phyloP scores from a whole-genome alignment of 2,113 vertebrate species.

The Myotis davidii region DNA sequence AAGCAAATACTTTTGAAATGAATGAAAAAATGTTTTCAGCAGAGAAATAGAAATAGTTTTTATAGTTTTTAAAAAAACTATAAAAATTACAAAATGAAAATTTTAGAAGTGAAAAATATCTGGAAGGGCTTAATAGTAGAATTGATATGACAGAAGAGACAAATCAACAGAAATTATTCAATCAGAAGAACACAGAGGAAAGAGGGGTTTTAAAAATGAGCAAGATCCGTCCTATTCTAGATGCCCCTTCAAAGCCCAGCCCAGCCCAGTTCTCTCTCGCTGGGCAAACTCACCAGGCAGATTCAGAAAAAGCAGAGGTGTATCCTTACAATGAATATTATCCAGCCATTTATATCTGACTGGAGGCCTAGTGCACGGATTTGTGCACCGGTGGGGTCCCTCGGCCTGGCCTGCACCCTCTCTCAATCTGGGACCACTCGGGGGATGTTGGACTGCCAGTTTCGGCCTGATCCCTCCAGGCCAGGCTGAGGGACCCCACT shows the following conservation, averaged over 20 bases:
- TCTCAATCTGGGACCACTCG: too few relatives aligned
- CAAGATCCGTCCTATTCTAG: background rate
- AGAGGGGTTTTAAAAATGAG: background rate
- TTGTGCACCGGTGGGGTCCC: too few relatives aligned
- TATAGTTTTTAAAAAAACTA: background rate
- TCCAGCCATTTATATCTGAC: background rate
- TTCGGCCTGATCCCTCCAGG: too few relatives aligned
- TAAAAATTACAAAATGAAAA: background rate
- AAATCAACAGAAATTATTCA: slow-evolving; percentile 7
- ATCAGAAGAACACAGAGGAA: background rate
- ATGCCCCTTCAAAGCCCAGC: background rate
- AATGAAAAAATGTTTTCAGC: background rate
- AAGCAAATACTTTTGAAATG: background rate
- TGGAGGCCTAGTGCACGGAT: too few relatives aligned
- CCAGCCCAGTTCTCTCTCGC: background rate
- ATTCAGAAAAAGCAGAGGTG: background rate
- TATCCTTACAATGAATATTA: background rate
- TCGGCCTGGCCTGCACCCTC: too few relatives aligned
- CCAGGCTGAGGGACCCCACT: too few relatives aligned
- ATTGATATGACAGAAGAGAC: background rate
- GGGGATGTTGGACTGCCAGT: too few relatives aligned
- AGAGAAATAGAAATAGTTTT: background rate
- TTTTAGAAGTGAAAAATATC: background rate
- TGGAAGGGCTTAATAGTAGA: background rate
- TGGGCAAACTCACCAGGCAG: background rate